Evolutionary conservation across 1,140 invertebrate species (phyloP), one percentile per base, ranked within the genome.

Genomic region (Pseudoatta argentina): DNA sequence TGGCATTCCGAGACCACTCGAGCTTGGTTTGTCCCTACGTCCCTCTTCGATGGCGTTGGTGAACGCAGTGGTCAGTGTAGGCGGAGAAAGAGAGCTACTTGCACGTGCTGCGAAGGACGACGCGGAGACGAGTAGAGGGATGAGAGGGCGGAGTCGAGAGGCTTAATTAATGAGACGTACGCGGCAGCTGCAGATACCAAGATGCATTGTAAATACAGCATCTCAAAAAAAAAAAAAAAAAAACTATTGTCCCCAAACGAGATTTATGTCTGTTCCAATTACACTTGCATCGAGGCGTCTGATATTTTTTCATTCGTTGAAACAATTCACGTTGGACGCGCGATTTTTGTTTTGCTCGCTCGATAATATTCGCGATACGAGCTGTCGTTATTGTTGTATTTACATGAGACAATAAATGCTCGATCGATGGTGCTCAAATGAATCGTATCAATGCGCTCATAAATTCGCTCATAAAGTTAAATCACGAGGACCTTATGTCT

Each of bases 151-250:
- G 81, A 90, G 89, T 85, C 86, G 85, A 88, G 87, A 79, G 89
- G 91, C 93, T 94, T 95, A 95, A 95, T 95, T 95, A 95, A 95
- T 95, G 93, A 94, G 94, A 94, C 94, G 91, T 93, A 93, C 91
- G 93, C 93, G 87, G 93, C 93, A 95, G 94, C 93, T 94, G 93
- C 93, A 93, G 93, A 94, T 93, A 93, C 94, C 92, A 89, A 91
- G 93, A 93, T 94, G 91, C 92, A 94, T 94, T 94, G 92, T 93
- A 93, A 94, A 93, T 94, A 93, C 89, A 86, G 86, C 79, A 48
- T 55, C 39, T 81, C 81, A 30, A 30, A 27, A 2, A 79, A 93
- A 93, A 93, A 93, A 93, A 27, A 92, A 79, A 93, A 93, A 93
- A 93, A 93, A 93, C 92, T 92, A 94, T 94, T 94, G 93, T 94